These are phyloP conservation scores for Bombus pyrosoma DNA, from an alignment of 1,140 invertebrate species.

Conservation along the genomic window DNA sequence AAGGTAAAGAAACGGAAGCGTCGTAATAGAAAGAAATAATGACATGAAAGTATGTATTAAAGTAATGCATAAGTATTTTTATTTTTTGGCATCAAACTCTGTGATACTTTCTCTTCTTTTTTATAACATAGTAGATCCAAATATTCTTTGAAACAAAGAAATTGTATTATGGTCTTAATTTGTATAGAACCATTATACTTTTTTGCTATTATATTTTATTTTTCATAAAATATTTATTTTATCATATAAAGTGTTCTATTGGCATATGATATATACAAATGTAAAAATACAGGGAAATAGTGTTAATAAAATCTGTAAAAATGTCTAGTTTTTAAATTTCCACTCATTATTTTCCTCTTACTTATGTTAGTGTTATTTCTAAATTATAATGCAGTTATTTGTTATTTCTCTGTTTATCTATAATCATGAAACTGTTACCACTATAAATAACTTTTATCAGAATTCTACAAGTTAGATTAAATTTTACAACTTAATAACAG, in stretches of 20 bases:
- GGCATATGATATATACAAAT: background rate
- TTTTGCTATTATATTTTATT: background rate
- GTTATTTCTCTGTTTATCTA: background rate
- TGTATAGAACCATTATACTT: background rate
- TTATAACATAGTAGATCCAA: background rate
- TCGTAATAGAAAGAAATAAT: constrained; percentile 1
- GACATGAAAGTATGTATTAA: too few relatives aligned
- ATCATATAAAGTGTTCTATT: background rate
- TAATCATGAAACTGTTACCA: background rate
- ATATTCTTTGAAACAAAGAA: background rate
- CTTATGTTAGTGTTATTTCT: background rate
- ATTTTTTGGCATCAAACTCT: background rate
- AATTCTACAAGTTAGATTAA: background rate
- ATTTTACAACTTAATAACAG: background rate
- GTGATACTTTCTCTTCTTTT: background rate
- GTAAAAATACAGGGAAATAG: background rate
- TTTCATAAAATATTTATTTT: background rate
- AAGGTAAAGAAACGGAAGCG: constrained; percentile 74
- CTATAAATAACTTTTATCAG: background rate
- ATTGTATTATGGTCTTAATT: background rate
- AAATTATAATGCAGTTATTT: too few relatives aligned
- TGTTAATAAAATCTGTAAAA: constrained; percentile 23
- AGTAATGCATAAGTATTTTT: background rate
- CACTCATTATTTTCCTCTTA: constrained; percentile 19
- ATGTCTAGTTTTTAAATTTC: constrained; percentile 15